Evolutionary conservation across 2,113 vertebrate species (phyloP), one percentile per base, ranked within the genome.

Genomic region (Rousettus leschenaultii): DNA sequence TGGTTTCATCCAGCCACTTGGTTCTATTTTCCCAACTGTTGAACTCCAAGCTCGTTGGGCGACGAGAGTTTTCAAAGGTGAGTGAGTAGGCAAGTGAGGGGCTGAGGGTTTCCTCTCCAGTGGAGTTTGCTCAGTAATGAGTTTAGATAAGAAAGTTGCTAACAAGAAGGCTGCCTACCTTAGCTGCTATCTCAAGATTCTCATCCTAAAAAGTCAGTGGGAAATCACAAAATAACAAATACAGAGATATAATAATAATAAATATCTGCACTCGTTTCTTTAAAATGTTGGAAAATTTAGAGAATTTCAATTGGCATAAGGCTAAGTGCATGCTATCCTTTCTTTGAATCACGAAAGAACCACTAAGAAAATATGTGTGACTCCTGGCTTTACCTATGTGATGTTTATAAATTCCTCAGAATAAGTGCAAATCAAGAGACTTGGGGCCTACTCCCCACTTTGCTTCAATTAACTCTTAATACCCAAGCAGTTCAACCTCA

Each of bases 31-130:
- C 95, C 98, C 99, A 28, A 75, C 97, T 2, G 97, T 97, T 51
- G 99, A 99, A 97, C 98, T 99, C 96, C 99, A 99, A 97, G 99
- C 98, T 8, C 98, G 98, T 19, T 99, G 99, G 99, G 99, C 97
- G 24, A 98, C 98, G 0, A 98, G 98, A 94, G 98, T 99, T 73
- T 99, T 99, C 95, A 96, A 98, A 96, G 99, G 99, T 99, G 97
- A 97, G 96, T 92, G 33, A 51, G 2, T 26, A 5, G 78, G 11
- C n/a, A 75, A 53, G 33, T 86, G 51, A 63, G 9, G 73, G 28
- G 35, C 51, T 48, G n/a, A 57, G 43, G 10, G 16, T n/a, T 84
- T 85, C 80, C 70, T 10, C 55, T 2, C 21, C 57, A n/a, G 19
- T 40, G 12, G 48, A 8, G 13, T 21, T 59, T n/a, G 16, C 13